A percentile compares a stretch with the other conserved stretches of the same genome.
These are phyloP conservation scores for Takifugu rubripes DNA, from an alignment of 2,797 vertebrate genomes.

Conservation along the genomic window DNA sequence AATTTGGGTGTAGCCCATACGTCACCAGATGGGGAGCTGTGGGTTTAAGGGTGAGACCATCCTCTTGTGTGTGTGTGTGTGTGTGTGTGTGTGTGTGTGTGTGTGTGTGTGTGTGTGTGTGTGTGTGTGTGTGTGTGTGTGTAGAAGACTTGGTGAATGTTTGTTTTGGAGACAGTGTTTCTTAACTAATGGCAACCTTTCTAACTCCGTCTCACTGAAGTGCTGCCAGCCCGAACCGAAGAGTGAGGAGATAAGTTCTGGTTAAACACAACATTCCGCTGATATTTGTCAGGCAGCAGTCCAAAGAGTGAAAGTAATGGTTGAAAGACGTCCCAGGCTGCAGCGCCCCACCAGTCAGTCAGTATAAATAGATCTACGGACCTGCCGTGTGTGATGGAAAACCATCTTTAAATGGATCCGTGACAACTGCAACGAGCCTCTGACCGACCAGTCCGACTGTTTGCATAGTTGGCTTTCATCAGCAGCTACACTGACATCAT, in stretches of 20 bases:
- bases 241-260: too few relatives aligned
- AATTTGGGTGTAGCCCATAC: conserved; percentile 4
- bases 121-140: background rate
- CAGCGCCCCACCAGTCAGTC: background rate
- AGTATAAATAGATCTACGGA: background rate
- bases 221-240: background rate
- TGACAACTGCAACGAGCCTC: background rate
- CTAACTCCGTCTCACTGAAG: conserved; percentile 5
- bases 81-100: background rate
- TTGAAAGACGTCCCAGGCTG: background rate
- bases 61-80: background rate
- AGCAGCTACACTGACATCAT: too few relatives aligned
- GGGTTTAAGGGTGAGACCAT: background rate
- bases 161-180: background rate
- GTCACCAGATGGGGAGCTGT: background rate
- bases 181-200: background rate
- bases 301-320: background rate
- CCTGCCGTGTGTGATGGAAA: background rate
- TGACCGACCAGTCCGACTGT: background rate
- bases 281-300: background rate
- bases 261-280: background rate
- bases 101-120: background rate
- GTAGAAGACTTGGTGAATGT: background rate
- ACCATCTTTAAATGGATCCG: background rate
- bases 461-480: background rate